phyloP scores from a whole-genome alignment of 2,797 vertebrate genomes.

The Gambelia wislizenii region DNA sequence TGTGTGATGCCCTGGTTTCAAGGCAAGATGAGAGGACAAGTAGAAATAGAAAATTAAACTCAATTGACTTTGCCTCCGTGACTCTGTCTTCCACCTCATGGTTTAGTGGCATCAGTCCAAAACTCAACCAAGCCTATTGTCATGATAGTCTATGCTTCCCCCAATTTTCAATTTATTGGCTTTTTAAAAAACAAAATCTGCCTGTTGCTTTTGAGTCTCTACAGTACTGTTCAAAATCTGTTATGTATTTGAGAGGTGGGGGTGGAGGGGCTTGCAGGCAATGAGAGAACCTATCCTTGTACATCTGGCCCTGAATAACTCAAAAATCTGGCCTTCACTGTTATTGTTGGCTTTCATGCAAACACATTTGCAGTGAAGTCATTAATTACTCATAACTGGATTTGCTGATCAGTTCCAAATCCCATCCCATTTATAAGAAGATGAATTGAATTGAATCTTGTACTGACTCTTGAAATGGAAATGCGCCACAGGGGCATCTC shows the following conservation, averaged over 20 bases:
- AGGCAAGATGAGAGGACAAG: too few relatives aligned
- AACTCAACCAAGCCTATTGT: too few relatives aligned
- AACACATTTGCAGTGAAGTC: conserved; percentile 32
- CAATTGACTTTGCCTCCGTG: too few relatives aligned
- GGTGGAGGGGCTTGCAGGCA: not conserved
- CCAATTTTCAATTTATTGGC: not conserved
- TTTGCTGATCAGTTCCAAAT: conserved; percentile 33
- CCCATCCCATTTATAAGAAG: not conserved
- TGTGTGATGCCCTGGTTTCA: too few relatives aligned
- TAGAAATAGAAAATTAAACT: too few relatives aligned
- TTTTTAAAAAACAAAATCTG: not conserved
- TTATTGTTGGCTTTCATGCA: conserved; percentile 32
- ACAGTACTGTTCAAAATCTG: conserved; percentile 9
- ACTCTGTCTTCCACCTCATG: too few relatives aligned
- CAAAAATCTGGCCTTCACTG: conserved; percentile 2
- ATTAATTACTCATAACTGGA: conserved; percentile 42
- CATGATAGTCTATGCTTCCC: not conserved
- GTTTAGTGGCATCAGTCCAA: too few relatives aligned
- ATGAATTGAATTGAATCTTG: conserved; percentile 6
- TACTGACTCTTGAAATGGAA: conserved; percentile 14
- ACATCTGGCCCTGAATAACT: conserved; percentile 14
- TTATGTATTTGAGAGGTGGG: not conserved
- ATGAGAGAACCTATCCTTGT: not conserved
- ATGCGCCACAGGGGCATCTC: not conserved
- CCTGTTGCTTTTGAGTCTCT: not conserved